Evolutionary conservation across 2,113 vertebrate species (phyloP).

Genomic region (Trochalopteron elliotii): DNA sequence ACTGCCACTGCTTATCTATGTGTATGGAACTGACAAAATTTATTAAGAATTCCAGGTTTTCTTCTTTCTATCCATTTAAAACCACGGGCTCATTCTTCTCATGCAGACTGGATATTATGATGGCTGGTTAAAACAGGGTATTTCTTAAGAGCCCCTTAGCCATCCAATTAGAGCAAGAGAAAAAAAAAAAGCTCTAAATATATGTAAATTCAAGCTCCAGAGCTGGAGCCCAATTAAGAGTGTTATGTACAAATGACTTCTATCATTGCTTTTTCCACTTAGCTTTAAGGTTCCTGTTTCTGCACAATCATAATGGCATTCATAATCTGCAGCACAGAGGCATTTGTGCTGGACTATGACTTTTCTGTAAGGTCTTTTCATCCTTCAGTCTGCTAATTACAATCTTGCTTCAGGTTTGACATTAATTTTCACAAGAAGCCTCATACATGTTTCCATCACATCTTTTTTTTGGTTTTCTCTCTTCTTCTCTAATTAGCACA

Average conservation of each 20-base stretch:
- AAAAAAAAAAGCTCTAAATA: neutral
- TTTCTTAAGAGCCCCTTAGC: neutral
- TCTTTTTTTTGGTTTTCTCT: neutral
- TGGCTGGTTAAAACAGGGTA: neutral
- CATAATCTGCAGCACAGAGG: neutral
- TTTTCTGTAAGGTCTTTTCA: neutral
- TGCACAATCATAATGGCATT: neutral
- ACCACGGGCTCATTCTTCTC: neutral
- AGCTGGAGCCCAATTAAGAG: neutral
- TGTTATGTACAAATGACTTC: neutral
- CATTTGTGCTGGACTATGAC: neutral
- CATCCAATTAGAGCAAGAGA: neutral
- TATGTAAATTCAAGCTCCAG: neutral
- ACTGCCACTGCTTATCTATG: neutral
- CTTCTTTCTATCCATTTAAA: neutral
- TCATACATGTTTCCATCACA: neutral
- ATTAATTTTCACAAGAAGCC: neutral
- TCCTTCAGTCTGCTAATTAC: slow-evolving; percentile 3
- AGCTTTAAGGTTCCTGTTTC: neutral
- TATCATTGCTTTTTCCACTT: neutral
- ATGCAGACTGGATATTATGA: neutral
- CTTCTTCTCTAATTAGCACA: neutral
- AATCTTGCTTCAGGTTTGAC: neutral
- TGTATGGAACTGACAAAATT: neutral
- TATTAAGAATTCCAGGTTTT: neutral